Conservation (phyloP, 1,140 invertebrate genomes). For the Polyergus mexicanus region DNA sequence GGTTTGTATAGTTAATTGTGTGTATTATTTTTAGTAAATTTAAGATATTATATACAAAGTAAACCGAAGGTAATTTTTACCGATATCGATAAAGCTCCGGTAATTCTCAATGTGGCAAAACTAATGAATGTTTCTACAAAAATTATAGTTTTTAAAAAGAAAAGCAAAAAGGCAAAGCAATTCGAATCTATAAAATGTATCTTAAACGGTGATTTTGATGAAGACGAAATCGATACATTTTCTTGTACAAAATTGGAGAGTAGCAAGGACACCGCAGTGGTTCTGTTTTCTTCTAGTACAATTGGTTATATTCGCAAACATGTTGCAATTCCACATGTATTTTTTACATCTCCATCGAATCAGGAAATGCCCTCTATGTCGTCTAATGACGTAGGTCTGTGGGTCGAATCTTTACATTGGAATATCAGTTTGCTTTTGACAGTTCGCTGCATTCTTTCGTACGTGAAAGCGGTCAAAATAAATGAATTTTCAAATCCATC, state of each 20-base stretch:
- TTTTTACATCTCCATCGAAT: neutral
- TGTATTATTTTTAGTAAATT: too few relatives aligned
- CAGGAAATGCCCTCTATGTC: neutral
- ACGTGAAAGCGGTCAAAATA: neutral
- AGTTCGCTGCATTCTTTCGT: neutral
- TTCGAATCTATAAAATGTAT: too few relatives aligned
- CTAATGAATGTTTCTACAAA: too few relatives aligned
- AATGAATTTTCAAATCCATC: too few relatives aligned
- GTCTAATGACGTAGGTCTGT: neutral
- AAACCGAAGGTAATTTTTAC: constrained; percentile 82
- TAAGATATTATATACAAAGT: too few relatives aligned
- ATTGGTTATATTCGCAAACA: neutral
- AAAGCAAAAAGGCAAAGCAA: too few relatives aligned
- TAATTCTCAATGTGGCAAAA: too few relatives aligned
- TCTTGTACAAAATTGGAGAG: constrained; percentile 27
- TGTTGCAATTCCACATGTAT: neutral
- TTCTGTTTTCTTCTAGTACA: neutral
- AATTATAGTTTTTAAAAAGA: too few relatives aligned
- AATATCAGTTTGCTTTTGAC: neutral
- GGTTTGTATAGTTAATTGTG: too few relatives aligned
- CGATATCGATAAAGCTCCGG: constrained; percentile 55
- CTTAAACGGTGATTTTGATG: too few relatives aligned
- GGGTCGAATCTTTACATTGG: neutral
- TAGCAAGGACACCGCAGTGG: neutral
- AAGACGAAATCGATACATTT: neutral